Conservation (phyloP, 2,888 invertebrate genomes). For the Cheilosia impressa region DNA sequence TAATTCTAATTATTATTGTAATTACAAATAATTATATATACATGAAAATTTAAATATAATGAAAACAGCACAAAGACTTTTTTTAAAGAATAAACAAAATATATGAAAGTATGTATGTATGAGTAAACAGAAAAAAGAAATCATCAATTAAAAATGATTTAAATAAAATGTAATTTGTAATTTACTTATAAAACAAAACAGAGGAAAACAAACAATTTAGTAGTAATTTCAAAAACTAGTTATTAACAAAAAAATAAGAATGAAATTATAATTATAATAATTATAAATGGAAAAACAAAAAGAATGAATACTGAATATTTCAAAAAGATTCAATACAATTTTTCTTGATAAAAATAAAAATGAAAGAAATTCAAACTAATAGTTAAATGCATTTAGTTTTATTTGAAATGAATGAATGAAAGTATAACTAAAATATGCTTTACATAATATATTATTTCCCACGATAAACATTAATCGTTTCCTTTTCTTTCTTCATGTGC, state of each 20-base stretch:
- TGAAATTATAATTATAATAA: conserved; percentile 80
- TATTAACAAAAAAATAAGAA: conserved; percentile 73
- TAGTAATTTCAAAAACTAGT: conserved; percentile 77
- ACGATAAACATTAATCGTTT: background rate
- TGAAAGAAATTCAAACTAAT: conserved; percentile 74
- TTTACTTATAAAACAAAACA: conserved; percentile 79
- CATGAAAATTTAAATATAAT: conserved; percentile 59
- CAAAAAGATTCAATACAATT: conserved; percentile 73
- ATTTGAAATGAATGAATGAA: conserved; percentile 13
- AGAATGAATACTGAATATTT: conserved; percentile 73
- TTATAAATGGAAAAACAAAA: conserved; percentile 79
- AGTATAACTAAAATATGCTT: too few relatives aligned
- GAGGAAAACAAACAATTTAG: conserved; percentile 77
- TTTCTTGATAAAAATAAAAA: conserved; percentile 75
- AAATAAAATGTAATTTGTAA: conserved; percentile 73
- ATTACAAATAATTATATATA: conserved; percentile 58
- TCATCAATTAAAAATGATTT: conserved; percentile 77
- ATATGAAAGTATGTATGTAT: conserved; percentile 64
- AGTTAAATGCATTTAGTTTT: conserved; percentile 69
- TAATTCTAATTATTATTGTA: conserved; percentile 70
- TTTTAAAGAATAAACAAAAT: conserved; percentile 63
- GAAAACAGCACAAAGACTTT: conserved; percentile 74
- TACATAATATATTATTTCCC: too few relatives aligned
- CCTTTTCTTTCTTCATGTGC: conserved; percentile 7
- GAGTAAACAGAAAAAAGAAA: conserved; percentile 66